Evolutionary conservation across 2,797 vertebrate species (phyloP).

Genomic region (Picus viridis): DNA sequence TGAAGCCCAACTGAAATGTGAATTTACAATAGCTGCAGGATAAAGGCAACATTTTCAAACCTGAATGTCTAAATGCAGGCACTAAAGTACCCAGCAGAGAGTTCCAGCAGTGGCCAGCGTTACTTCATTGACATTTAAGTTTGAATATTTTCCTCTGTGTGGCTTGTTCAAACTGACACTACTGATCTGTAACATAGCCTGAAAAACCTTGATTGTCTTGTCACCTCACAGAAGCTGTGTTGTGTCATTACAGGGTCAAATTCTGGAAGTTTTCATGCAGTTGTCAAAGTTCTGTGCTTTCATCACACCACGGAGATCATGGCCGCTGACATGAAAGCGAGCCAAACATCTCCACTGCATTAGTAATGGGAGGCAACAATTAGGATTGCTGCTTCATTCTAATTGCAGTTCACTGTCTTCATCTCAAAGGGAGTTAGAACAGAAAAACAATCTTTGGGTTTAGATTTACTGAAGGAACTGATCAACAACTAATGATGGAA

Average conservation of each 20-base stretch:
- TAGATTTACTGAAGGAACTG: conserved; percentile 35
- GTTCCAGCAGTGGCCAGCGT: not conserved
- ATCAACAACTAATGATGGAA: conserved; percentile 28
- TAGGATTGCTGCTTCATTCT: not conserved
- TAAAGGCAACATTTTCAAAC: conserved; percentile 60
- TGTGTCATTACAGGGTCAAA: not conserved
- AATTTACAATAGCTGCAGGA: conserved; percentile 31
- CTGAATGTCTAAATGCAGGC: not conserved
- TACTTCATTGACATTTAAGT: not conserved
- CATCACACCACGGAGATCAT: not conserved
- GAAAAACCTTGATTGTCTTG: not conserved
- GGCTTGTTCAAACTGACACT: not conserved
- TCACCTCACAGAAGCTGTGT: not conserved
- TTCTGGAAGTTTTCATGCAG: not conserved
- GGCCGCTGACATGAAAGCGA: not conserved
- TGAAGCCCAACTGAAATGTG: not conserved
- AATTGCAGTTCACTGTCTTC: not conserved
- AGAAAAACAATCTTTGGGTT: conserved; percentile 11
- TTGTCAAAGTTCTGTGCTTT: not conserved
- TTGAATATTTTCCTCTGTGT: not conserved
- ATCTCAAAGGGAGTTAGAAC: not conserved
- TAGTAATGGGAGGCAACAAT: not conserved
- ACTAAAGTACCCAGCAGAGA: not conserved
- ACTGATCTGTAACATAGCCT: not conserved
- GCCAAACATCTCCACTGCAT: not conserved